phyloP scores from a whole-genome alignment of 2,113 vertebrate genomes.

The Epinephelus fuscoguttatus region DNA sequence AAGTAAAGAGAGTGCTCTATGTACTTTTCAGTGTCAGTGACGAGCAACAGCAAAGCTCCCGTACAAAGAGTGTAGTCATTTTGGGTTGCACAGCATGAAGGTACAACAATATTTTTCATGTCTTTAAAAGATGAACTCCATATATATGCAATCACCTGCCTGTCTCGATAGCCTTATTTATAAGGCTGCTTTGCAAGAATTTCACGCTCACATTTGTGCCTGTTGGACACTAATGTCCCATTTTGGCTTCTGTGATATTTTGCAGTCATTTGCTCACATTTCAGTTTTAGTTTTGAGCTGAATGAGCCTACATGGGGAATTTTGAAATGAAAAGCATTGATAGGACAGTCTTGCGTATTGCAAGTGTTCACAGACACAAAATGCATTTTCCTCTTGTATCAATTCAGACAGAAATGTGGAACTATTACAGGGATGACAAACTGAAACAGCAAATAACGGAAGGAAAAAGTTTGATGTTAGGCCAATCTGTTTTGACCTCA shows the following conservation, averaged over 20 bases:
- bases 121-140: not conserved
- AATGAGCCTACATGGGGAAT: not conserved
- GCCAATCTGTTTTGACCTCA: conserved; percentile 24
- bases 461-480: not conserved
- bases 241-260: not conserved
- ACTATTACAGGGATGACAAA: conserved; percentile 29
- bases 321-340: not conserved
- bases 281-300: not conserved
- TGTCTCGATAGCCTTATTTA: not conserved
- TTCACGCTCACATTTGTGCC: not conserved
- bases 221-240: not conserved
- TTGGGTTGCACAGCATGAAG: conserved; percentile 1
- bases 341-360: not conserved
- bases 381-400: not conserved
- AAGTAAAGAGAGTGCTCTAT: not conserved
- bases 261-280: not conserved
- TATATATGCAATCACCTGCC: not conserved
- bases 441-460: conserved; percentile 31
- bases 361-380: conserved; percentile 19
- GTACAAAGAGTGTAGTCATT: conserved; percentile 8
- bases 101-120: conserved; percentile 8
- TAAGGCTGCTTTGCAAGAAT: not conserved
- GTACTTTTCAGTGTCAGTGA: not conserved
- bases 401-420: conserved; percentile 28
- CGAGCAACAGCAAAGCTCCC: conserved; percentile 2